These are phyloP conservation scores for Prochilodus magdalenae DNA, from an alignment of 2,113 vertebrate genomes.

Conservation along the genomic window DNA sequence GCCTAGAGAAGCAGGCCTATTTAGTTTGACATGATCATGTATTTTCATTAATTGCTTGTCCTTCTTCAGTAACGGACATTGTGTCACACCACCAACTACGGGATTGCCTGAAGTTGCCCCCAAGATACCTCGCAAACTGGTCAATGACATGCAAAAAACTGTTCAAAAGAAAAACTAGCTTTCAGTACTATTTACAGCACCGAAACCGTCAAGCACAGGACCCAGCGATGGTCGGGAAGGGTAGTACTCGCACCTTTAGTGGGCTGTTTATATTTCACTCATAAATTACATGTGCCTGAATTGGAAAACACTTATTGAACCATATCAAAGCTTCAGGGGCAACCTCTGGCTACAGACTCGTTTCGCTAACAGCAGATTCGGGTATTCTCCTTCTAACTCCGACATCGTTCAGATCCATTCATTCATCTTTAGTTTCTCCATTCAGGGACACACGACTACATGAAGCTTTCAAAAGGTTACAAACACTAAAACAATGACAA, in stretches of 20 bases:
- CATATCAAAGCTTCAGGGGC: no score
- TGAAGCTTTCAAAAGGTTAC: constrained; percentile 60
- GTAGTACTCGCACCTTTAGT: neutral
- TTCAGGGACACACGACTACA: constrained; percentile 2
- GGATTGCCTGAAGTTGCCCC: neutral
- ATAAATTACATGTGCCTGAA: neutral
- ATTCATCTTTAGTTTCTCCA: neutral
- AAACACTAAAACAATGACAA: no score
- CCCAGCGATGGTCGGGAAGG: neutral
- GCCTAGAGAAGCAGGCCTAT: neutral
- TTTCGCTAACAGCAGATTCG: neutral
- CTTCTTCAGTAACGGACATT: neutral
- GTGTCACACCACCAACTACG: neutral
- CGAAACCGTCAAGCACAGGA: neutral
- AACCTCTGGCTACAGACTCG: neutral
- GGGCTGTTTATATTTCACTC: neutral
- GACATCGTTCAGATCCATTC: neutral
- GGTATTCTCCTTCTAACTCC: neutral
- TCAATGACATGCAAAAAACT: neutral
- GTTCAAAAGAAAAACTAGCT: neutral
- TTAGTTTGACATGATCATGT: neutral
- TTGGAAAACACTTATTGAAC: neutral
- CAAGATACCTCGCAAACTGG: neutral
- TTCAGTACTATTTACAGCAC: neutral
- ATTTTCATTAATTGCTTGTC: neutral